Evolutionary conservation across 2,888 invertebrate genomes (phyloP), one percentile per base, ranked within the genome.

Genomic region (Andrena haemorrhoa): DNA sequence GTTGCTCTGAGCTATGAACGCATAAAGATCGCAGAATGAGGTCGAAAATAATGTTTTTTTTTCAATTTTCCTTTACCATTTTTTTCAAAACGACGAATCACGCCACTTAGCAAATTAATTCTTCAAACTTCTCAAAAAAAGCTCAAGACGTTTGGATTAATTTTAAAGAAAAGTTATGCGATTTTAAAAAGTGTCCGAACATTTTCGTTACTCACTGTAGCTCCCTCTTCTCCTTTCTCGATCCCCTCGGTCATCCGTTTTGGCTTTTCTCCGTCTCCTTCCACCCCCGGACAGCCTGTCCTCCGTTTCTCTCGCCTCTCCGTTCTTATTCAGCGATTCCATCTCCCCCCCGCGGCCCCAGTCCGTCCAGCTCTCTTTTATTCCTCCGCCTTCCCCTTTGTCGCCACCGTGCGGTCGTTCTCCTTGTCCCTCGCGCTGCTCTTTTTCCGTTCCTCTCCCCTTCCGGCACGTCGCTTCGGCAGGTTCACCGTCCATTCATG

Each of bases 401-500:
- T 49, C 75, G 65, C 33, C 29, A 49, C 47, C 63, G 58, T 47
- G 58, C 47, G 53, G 12, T 69, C 69, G 47, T 69, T 79, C 81
- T 82, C 82, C 31, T 64, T 41, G 35, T 66, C 56, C 65, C 75
- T 61, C 64, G 35, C 70, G 75, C 53, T 73, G 64, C 66, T 60
- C 75, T 72, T 73, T 68, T 61, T 58, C 77, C 35, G 75, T 58
- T 41, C 73, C 73, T 71, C 76, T 60, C 83, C 74, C 49, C 73
- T 60, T 75, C 78, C 80, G 83, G 77, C 83, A 79, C 86, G 81
- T 79, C 79, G 74, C 87, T 80, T 75, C 84, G 83, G 86, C 90
- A 90, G 90, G 90, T 91, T 89, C 89, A 88, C 89, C 88, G 87
- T 91, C 89, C 91, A 91, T 91, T 91, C 89, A 91, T 89, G 88